Evolutionary conservation across 2,113 vertebrate species (phyloP).

Genomic region (Ia io): DNA sequence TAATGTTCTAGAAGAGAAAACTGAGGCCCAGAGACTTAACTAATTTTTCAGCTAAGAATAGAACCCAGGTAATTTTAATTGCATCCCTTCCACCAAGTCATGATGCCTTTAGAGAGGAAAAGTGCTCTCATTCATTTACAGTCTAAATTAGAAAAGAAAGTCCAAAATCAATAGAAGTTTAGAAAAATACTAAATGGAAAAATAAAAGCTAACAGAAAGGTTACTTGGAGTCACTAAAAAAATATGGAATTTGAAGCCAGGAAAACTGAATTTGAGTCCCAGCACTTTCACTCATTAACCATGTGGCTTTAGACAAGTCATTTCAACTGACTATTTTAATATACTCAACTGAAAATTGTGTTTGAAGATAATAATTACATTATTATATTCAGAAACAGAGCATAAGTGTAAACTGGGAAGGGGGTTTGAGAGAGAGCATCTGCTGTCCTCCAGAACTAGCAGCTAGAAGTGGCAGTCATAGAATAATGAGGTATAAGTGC

Average conservation of each 20-base stretch:
- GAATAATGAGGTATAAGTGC: neutral
- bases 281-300: neutral
- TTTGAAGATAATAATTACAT: neutral
- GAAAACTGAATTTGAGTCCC: neutral
- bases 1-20: neutral
- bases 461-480: neutral
- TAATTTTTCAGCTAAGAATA: neutral
- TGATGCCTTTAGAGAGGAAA: neutral
- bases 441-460: neutral
- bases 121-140: neutral
- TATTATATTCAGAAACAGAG: neutral
- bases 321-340: constrained; percentile 1
- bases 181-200: neutral
- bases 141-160: neutral
- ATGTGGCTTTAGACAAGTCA: neutral
- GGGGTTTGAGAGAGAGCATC: neutral
- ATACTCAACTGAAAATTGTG: neutral
- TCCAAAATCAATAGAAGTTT: neutral
- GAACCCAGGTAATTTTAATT: neutral
- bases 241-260: neutral
- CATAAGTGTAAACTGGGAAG: neutral
- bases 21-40: neutral
- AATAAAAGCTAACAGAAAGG: neutral
- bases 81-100: neutral
- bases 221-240: neutral